Percentiles rank a stretch among this genome's conserved stretches.
These are phyloP conservation scores for Meloidogyne floridensis DNA, from an alignment of 1,140 invertebrate genomes.

Conservation along the genomic window DNA sequence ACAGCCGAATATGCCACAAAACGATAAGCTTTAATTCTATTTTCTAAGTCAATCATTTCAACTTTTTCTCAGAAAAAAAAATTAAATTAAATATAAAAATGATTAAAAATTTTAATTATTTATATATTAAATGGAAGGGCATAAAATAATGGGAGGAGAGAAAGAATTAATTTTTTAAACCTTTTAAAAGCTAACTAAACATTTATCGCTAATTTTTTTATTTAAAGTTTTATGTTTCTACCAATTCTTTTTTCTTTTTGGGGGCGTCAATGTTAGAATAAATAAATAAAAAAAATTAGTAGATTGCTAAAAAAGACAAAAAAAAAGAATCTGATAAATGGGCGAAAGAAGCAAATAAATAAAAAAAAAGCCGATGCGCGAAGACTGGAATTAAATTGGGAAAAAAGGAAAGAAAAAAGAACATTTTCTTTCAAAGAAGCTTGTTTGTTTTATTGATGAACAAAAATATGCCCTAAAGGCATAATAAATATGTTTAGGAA, in stretches of 20 bases:
- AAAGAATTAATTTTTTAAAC: neutral
- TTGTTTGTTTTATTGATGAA: neutral
- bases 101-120: neutral
- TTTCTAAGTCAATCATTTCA: conserved; percentile 43
- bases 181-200: neutral
- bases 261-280: neutral
- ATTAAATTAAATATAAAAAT: neutral
- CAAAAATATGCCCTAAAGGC: neutral
- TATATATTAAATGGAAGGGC: neutral
- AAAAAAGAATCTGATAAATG: neutral
- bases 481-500: neutral
- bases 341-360: neutral
- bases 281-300: neutral
- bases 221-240: neutral
- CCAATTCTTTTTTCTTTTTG: neutral
- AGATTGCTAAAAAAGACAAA: conserved; percentile 5
- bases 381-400: neutral
- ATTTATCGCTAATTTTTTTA: neutral
- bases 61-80: neutral
- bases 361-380: neutral
- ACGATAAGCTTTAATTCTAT: conserved; percentile 52
- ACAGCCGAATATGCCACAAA: conserved; percentile 54
- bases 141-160: neutral
- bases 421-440: neutral
- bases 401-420: neutral